Conservation (phyloP, 2,888 invertebrate species). For the Chorisops tibialis region DNA sequence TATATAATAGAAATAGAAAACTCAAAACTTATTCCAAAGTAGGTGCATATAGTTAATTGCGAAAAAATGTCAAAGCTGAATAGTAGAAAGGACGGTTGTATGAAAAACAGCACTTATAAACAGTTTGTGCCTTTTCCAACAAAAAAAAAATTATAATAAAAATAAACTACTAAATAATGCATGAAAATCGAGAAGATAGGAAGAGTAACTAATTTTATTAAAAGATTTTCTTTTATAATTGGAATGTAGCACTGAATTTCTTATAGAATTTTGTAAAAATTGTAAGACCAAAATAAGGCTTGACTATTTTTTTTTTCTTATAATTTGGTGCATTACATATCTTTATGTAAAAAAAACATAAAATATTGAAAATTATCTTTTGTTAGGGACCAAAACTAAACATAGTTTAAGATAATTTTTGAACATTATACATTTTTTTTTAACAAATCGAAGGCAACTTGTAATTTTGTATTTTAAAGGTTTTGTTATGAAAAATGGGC, state of each 20-base stretch:
- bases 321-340: not conserved
- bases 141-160: not conserved
- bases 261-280: not conserved
- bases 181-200: not conserved
- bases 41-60: no score
- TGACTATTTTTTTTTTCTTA: not conserved
- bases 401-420: not conserved
- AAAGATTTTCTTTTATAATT: no score
- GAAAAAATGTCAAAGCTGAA: no score
- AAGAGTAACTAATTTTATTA: no score
- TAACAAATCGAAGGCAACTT: no score
- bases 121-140: conserved; percentile 14
- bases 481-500: no score
- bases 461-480: no score
- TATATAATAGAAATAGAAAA: no score
- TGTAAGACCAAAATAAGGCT: not conserved
- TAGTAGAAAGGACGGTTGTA: no score
- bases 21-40: no score
- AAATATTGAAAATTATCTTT: not conserved
- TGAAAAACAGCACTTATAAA: conserved; percentile 1
- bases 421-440: no score
- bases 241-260: no score
- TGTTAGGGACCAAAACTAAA: conserved; percentile 1
- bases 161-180: not conserved
- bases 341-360: not conserved